A percentile compares a stretch with the other conserved stretches of the same genome.
Conservation (phyloP, 2,113 vertebrate species). For the Sylvilagus bachmani region DNA sequence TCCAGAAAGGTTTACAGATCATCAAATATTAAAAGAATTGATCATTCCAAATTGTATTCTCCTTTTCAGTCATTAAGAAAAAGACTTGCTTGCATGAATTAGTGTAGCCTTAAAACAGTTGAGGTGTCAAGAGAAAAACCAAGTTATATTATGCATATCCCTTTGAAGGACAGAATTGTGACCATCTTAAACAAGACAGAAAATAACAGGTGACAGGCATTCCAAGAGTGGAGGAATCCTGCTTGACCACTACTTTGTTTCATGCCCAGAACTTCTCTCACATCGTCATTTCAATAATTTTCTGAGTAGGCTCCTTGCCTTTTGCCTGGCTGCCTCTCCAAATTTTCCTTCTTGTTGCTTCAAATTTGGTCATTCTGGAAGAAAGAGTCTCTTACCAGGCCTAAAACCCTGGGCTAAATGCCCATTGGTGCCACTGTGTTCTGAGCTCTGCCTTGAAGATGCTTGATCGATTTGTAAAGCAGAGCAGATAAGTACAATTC, state of each 20-base stretch:
- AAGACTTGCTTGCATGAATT: not conserved
- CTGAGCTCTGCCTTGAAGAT: not conserved
- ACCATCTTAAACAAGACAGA: not conserved
- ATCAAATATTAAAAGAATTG: conserved; percentile 4
- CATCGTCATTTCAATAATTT: not conserved
- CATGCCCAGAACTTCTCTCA: not conserved
- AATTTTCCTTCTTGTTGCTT: not conserved
- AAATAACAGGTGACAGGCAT: not conserved
- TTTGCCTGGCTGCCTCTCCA: not conserved
- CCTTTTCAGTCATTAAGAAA: not conserved
- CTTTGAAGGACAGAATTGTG: conserved; percentile 1
- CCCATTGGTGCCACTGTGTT: not conserved
- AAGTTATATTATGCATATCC: not conserved
- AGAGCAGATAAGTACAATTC: not conserved
- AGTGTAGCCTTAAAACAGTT: not conserved
- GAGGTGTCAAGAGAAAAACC: not conserved
- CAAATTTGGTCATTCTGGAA: not conserved
- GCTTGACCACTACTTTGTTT: not conserved
- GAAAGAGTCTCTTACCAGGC: not conserved
- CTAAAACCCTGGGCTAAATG: not conserved
- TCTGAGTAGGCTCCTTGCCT: not conserved
- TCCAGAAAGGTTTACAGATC: not conserved
- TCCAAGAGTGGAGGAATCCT: not conserved
- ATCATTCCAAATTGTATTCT: not conserved
- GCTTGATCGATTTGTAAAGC: not conserved